Base-by-base conservation (phyloP, 2,797 vertebrate genomes). In the Mastacembelus armatus region DNA sequence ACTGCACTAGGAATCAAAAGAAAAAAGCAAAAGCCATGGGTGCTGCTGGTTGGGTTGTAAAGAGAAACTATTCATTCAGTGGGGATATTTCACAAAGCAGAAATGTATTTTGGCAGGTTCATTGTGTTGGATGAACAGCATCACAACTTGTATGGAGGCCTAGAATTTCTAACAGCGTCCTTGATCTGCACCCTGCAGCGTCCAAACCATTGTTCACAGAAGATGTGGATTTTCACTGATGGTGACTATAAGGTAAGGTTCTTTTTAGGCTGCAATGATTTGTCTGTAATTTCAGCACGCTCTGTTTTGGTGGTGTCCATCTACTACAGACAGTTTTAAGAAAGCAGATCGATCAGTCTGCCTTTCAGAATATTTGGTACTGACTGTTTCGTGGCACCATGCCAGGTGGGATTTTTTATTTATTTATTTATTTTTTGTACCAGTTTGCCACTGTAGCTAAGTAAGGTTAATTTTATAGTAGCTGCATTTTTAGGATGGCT, bases 331-430 rank as follows among this genome's bases (percentile, higher is more conserved):
- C 43, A 75, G 29, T 59, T 56, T 62, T 32, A 74, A 58, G 40
- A 50, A 67, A 74, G 62, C 4, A 6, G 71, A 85, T 80, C 27
- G 12, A 84, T 86, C 64, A 27, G 71, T 80, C 54, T 71, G 62
- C 62, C 71, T 79, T 59, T 70, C 33, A 64, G 61, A 70, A 61
- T 75, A 68, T 83, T 74, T 63, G 44, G 74, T 69, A 61, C 39
- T 67, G 22, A 63, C 48, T 63, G 18, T 43, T 40, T 44, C 54
- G 65, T 54, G 74, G 63, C 47, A 22, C n/a, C 21, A 18, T 40
- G 67, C 69, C 77, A 77, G 44, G 21, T 22, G 50, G 36, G 36
- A 55, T 52, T 66, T 44, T 43, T 68, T 67, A 35, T 10, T 12
- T 14, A 10, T 30, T 30, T 8, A 10, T 2, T 30, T 30, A 30